A percentile compares a stretch with the other conserved stretches of the same genome.
These are phyloP conservation scores for Scytalopus superciliaris DNA, from an alignment of 2,113 vertebrate genomes.

Conservation along the genomic window DNA sequence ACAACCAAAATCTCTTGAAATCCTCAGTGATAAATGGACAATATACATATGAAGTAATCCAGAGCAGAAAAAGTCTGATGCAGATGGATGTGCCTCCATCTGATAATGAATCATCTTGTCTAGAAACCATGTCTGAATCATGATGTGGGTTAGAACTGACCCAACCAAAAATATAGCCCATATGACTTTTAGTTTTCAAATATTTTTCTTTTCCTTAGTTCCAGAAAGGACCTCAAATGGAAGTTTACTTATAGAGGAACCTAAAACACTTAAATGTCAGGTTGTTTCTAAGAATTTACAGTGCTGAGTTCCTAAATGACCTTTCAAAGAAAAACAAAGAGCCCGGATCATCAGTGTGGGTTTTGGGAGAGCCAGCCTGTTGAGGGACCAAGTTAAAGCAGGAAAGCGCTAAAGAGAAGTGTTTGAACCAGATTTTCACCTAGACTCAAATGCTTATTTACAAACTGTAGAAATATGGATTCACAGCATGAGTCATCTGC, in stretches of 20 bases:
- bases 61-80: background rate
- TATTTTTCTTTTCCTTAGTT: background rate
- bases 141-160: background rate
- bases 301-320: background rate
- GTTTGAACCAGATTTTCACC: background rate
- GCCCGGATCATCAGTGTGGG: background rate
- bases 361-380: background rate
- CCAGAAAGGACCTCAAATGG: background rate
- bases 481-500: background rate
- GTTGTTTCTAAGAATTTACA: background rate
- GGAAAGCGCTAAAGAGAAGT: background rate
- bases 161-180: background rate
- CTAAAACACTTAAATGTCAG: background rate
- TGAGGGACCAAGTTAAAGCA: background rate
- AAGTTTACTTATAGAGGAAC: background rate
- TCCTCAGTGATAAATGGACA: background rate
- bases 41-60: background rate
- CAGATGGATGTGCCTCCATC: background rate
- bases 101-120: background rate
- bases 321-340: background rate
- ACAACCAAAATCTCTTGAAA: background rate
- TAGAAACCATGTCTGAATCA: background rate
- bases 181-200: background rate
- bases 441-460: background rate
- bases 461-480: background rate